Base-by-base conservation (phyloP, 2,113 vertebrate genomes). In the Clarias gariepinus region DNA sequence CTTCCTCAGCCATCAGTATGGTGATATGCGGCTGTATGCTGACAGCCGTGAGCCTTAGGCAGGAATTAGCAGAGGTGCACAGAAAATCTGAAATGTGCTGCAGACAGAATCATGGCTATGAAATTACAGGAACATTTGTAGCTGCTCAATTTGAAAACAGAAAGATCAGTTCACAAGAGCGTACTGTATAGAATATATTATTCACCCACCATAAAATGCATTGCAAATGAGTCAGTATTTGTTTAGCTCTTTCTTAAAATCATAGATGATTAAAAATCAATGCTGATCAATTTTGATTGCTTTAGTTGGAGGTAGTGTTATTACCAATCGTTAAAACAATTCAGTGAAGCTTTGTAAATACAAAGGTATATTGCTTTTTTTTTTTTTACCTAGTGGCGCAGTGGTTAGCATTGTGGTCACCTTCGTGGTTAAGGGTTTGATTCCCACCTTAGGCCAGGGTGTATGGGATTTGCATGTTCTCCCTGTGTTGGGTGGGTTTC, bases 51-150 rank as follows among this genome's bases (percentile, higher is more conserved):
- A 82, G 80, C 86, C 89, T 87, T 25, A 88, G 90, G 83, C 81
- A 3, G 58, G 53, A 89, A 88, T 89, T 86, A 86, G 90, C 88
- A 88, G 77, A 63, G 77, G 76, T 83, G 68, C 68, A 74, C 36
- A 71, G 80, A 85, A 58, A 86, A 86, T 87, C 77, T 77, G 57
- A 87, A 84, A 87, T 85, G 81, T 71, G 84, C 86, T 80, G 71
- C 81, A 68, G 36, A 68, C 61, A 73, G 57, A 89, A 87, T 86
- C 80, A 52, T 66, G 83, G 33, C 63, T 36, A 57, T 52, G 61
- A 30, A 87, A 68, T 82, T 63, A 81, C 63, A 84, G 55, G 57
- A 64, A 83, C 53, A 87, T 61, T 60, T 87, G 87, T 88, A 89
- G 71, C 68, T 84, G 25, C 55, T 87, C 73, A 47, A 76, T 78